phyloP scores from a whole-genome alignment of 2,797 vertebrate genomes.

The Lagodon rhomboides region DNA sequence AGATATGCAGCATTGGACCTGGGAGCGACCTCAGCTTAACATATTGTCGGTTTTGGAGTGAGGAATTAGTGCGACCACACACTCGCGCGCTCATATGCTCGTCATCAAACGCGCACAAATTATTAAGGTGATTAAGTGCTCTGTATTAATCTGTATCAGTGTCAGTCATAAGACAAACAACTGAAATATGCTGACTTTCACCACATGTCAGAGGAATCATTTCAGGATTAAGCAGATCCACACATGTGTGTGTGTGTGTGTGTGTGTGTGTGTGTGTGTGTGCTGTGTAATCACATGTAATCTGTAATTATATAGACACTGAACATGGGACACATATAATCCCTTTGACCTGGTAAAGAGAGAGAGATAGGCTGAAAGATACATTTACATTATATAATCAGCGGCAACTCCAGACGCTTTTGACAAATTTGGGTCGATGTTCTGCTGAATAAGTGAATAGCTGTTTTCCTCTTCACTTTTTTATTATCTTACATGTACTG shows the following conservation, averaged over 20 bases:
- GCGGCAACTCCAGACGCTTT: not conserved
- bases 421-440: not conserved
- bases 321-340: constrained; percentile 54
- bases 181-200: constrained; percentile 70
- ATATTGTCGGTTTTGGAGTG: constrained; percentile 25
- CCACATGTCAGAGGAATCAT: constrained; percentile 49
- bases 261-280: constrained; percentile 39
- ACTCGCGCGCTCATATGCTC: not conserved
- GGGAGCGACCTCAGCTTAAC: constrained; percentile 36
- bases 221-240: constrained; percentile 51
- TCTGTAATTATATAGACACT: constrained; percentile 72
- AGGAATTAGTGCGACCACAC: constrained; percentile 16
- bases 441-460: constrained; percentile 11
- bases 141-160: constrained; percentile 52
- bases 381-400: constrained; percentile 24
- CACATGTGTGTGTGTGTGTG: constrained; percentile 38
- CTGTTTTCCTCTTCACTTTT: not conserved
- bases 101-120: not conserved
- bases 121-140: constrained; percentile 38
- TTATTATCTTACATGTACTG: not conserved
- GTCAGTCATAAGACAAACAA: constrained; percentile 57
- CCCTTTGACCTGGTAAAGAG: constrained; percentile 56
- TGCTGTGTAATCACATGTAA: constrained; percentile 71
- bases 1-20: constrained; percentile 39
- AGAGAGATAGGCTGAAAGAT: constrained; percentile 15